Evolutionary conservation across 2,888 invertebrate genomes (phyloP).

Genomic region (Julus scanicus): DNA sequence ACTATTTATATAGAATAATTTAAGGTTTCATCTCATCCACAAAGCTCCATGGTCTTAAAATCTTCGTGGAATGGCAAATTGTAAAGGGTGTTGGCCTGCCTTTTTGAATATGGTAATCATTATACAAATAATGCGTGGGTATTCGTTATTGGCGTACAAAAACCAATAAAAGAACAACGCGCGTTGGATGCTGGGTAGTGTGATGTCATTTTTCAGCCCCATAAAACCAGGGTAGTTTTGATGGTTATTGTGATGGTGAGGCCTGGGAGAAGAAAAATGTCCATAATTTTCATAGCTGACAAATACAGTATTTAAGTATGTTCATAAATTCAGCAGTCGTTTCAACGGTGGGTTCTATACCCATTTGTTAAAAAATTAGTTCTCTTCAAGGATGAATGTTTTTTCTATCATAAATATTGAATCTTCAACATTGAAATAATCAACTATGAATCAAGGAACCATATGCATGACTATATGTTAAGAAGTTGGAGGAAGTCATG

Average conservation of each 20-base stretch:
- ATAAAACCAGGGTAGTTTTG: neutral
- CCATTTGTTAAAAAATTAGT: neutral
- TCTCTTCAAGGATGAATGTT: neutral
- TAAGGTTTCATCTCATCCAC: too few species aligned
- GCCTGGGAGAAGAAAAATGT: neutral
- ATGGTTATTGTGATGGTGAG: neutral
- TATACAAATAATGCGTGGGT: neutral
- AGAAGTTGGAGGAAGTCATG: neutral
- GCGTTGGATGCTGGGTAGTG: neutral
- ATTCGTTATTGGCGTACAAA: too few species aligned
- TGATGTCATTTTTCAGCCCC: neutral
- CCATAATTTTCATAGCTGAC: neutral
- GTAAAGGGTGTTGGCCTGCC: too few species aligned
- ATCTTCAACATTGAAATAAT: neutral
- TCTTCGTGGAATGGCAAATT: neutral
- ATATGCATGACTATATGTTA: neutral
- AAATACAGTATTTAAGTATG: neutral
- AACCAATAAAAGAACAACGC: neutral
- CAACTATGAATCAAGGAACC: neutral
- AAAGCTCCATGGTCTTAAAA: neutral
- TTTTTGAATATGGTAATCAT: neutral
- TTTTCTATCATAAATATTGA: neutral
- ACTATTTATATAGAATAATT: neutral
- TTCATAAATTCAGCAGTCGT: neutral
- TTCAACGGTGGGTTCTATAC: too few species aligned